phyloP scores from a whole-genome alignment of 2,113 vertebrate species.

The Tinamus guttatus region DNA sequence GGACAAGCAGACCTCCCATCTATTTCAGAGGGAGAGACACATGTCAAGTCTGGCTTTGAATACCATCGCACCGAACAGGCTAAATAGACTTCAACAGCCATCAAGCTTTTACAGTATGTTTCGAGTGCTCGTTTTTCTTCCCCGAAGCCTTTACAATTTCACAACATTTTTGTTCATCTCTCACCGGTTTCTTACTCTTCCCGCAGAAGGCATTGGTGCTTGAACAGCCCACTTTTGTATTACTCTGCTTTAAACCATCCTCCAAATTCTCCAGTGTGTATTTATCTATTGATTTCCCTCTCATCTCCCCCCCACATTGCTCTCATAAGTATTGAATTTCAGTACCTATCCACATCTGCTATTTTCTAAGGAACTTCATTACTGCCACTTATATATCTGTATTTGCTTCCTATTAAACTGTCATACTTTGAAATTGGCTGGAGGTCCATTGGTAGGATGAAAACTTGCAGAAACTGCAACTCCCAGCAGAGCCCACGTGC shows the following conservation, averaged over 20 bases:
- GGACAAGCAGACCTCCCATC: slow-evolving; percentile 4
- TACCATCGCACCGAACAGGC: not conserved
- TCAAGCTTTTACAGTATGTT: not conserved
- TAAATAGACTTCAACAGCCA: not conserved
- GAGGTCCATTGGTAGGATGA: not conserved
- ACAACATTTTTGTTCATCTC: not conserved
- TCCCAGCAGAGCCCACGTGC: not conserved
- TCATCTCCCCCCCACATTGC: not conserved
- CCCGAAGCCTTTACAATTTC: not conserved
- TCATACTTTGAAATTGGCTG: not conserved
- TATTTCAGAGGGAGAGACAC: not conserved
- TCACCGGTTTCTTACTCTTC: not conserved
- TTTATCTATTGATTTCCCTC: not conserved
- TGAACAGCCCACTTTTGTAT: not conserved
- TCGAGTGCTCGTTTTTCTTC: not conserved
- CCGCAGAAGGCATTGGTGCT: not conserved
- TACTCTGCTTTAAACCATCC: not conserved
- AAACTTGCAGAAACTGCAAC: not conserved
- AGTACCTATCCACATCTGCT: not conserved
- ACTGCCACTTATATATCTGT: not conserved
- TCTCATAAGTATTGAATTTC: not conserved
- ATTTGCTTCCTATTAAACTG: not conserved
- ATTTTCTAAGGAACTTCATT: not conserved
- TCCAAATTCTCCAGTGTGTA: not conserved
- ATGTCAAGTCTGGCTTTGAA: not conserved